A percentile compares a stretch with the other conserved stretches of the same genome.
phyloP scores from a whole-genome alignment of 2,888 invertebrate genomes.

The Portevinia maculata region DNA sequence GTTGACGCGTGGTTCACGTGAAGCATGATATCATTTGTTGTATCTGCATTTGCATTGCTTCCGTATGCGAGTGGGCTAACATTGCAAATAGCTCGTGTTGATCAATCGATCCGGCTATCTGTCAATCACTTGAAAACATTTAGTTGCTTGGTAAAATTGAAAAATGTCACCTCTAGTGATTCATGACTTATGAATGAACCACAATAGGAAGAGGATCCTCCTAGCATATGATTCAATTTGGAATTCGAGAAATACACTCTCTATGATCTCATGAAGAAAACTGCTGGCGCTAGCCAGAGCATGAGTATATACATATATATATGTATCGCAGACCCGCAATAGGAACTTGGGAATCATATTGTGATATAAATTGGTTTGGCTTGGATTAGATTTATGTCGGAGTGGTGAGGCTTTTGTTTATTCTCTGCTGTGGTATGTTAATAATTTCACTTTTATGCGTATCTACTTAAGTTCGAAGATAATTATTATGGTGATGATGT shows the following conservation, averaged over 20 bases:
- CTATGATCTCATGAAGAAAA: slow-evolving; percentile 60
- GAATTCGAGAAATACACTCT: slow-evolving; percentile 41
- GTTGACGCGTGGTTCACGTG: slow-evolving; percentile 52
- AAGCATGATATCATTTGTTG: slow-evolving; percentile 60
- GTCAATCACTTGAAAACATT: slow-evolving; percentile 25
- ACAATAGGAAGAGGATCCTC: slow-evolving; percentile 59
- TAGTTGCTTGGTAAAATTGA: neutral
- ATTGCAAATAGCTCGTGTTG: slow-evolving; percentile 1
- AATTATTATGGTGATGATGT: slow-evolving; percentile 26
- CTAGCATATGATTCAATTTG: slow-evolving; percentile 42
- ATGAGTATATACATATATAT: neutral
- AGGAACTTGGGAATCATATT: slow-evolving; percentile 21
- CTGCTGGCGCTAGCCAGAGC: slow-evolving; percentile 44
- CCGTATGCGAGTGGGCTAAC: slow-evolving; percentile 38
- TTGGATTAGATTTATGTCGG: slow-evolving; percentile 12
- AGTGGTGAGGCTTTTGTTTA: slow-evolving; percentile 26
- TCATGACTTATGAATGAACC: slow-evolving; percentile 36
- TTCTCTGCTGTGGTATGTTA: slow-evolving; percentile 20
- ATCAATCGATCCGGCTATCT: slow-evolving; percentile 44
- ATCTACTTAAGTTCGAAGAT: slow-evolving; percentile 8
- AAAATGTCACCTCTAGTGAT: slow-evolving; percentile 38
- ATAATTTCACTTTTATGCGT: slow-evolving; percentile 30
- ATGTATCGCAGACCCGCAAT: slow-evolving; percentile 24
- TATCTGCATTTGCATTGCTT: slow-evolving; percentile 33
- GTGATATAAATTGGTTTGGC: slow-evolving; percentile 1